Conservation (phyloP, 2,113 vertebrate species). For the Brachyhypopomus occidentalis region DNA sequence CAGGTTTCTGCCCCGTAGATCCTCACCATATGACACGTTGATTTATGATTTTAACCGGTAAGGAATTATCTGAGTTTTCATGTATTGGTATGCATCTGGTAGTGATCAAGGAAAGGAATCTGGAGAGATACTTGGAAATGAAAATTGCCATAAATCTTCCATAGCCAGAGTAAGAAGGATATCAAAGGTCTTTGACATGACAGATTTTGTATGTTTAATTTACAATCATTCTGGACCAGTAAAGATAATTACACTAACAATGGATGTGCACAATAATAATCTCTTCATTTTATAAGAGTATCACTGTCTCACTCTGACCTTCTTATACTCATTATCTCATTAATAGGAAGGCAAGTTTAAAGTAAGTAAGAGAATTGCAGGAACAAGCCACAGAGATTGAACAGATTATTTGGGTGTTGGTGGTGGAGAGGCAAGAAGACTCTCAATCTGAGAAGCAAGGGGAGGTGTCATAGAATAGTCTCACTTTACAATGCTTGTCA, state of each 20-base stretch:
- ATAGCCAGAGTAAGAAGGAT: not conserved
- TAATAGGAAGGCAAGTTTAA: no score
- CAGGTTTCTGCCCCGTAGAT: not conserved
- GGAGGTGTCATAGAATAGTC: not conserved
- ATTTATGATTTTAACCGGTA: not conserved
- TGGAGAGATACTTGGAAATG: slow-evolving; percentile 6
- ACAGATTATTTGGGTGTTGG: not conserved
- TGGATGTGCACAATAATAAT: not conserved
- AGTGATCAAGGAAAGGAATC: slow-evolving; percentile 23
- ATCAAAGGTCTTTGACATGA: not conserved
- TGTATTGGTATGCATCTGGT: slow-evolving; percentile 15
- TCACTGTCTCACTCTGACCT: no score
- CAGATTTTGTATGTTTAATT: slow-evolving; percentile 15
- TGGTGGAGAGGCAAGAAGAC: slow-evolving; percentile 31
- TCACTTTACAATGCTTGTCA: not conserved
- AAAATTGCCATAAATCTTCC: slow-evolving; percentile 14
- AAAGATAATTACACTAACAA: not conserved
- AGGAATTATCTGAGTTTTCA: not conserved
- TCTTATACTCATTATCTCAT: no score
- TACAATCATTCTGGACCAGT: not conserved
- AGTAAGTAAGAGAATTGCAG: not conserved
- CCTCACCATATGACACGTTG: not conserved
- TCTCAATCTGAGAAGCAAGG: slow-evolving; percentile 25
- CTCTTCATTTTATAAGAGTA: no score
- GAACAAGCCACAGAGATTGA: not conserved